These are phyloP conservation scores for Kryptopterus vitreolus DNA, from an alignment of 2,797 vertebrate species.

Conservation along the genomic window DNA sequence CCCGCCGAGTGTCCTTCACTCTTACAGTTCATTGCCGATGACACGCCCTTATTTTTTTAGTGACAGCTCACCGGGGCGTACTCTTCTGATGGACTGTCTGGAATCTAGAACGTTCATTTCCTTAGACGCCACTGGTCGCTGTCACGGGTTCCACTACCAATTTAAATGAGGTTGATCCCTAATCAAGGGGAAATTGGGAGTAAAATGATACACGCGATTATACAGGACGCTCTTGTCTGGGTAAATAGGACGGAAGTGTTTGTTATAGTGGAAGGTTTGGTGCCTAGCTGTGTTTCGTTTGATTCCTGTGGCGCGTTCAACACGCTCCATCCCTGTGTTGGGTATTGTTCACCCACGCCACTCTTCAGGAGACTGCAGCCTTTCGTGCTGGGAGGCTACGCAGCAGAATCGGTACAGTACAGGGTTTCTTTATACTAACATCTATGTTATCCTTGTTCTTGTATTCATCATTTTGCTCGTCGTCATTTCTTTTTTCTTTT, in stretches of 20 bases:
- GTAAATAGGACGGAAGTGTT: constrained; percentile 50
- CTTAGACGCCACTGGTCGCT: background rate
- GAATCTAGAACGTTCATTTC: background rate
- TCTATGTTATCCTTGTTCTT: constrained; percentile 24
- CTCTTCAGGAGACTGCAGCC: constrained; percentile 46
- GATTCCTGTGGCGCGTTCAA: constrained; percentile 51
- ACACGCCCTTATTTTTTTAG: constrained; percentile 14
- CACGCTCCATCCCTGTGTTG: constrained; percentile 45
- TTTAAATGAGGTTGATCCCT: background rate
- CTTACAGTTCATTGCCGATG: constrained; percentile 11
- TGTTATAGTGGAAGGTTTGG: constrained; percentile 48
- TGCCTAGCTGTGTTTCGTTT: constrained; percentile 46
- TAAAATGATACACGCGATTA: constrained; percentile 22
- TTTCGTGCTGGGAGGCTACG: constrained; percentile 47
- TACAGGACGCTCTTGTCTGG: constrained; percentile 37
- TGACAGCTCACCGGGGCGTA: constrained; percentile 11
- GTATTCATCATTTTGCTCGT: constrained; percentile 7
- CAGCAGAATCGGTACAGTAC: constrained; percentile 33
- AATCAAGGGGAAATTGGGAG: background rate
- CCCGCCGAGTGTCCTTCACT: constrained; percentile 19
- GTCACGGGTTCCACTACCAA: background rate
- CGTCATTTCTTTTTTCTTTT: constrained; percentile 30
- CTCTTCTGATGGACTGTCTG: constrained; percentile 25
- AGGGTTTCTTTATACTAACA: constrained; percentile 41
- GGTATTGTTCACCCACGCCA: constrained; percentile 54